Evolutionary conservation across 2,797 vertebrate genomes (phyloP), one percentile per base, ranked within the genome.

Genomic region (Anableps anableps): DNA sequence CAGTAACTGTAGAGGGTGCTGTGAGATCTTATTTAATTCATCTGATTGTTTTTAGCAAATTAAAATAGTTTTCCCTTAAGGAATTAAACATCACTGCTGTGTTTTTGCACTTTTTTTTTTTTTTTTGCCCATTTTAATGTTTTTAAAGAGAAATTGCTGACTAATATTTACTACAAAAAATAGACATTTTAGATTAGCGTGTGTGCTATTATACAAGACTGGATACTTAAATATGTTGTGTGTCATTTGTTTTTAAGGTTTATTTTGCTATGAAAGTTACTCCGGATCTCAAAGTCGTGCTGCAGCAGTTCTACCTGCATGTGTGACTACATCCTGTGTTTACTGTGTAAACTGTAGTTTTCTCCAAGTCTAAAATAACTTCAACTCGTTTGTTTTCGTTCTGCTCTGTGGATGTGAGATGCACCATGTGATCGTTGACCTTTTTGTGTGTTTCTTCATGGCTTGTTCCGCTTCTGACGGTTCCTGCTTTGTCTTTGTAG

Each of bases 251-350:
- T 75, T 72, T 79, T 73, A 64, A 76, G 16, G 29, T 74, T 83
- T 38, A 80, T 16, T 43, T 76, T 85, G 80, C 77, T 82, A 41
- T 78, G 70, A 78, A 50, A 77, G 84, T 75, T 86, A 66, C 55
- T 86, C 75, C 82, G 82, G 81, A 83, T 50, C 62, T 85, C 68
- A 85, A 76, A 31, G 85, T 62, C 83, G 79, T 90, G 75, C 88
- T 83, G 79, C 86, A 87, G 88, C 72, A 82, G 72, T 88, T 88
- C 34, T 51, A 87, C 79, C 66, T 95, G 93, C 94, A 95, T 95
- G 94, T 88, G 76, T 82, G 36, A 68, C 77, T 84, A 74, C 77
- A 81, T 85, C 80, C 75, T 85, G 68, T 83, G 36, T 81, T 88
- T 74, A 80, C 81, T 86, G 74, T 90, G 76, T 84, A 81, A 75